Base-by-base conservation (phyloP, 2,888 invertebrate species). In the Melieria picta region DNA sequence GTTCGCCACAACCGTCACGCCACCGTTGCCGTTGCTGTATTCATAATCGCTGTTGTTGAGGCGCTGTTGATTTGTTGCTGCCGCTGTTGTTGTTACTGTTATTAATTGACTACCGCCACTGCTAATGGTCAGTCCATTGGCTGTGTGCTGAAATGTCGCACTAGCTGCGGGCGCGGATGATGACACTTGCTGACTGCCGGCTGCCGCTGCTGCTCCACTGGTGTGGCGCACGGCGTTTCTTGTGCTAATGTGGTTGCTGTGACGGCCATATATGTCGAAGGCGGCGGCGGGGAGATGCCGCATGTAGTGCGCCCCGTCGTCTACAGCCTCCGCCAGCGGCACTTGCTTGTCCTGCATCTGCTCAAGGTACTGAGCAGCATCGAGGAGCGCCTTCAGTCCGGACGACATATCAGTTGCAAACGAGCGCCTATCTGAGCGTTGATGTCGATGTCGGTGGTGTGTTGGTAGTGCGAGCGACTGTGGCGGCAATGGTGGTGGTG, bases 351-450 rank as follows among this genome's bases (percentile, higher is more conserved):
- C 77, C 77, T 85, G 86, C 76, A 83, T 84, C 81, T 82, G 80
- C 80, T 85, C 86, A 80, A 86, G 67, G 77, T 71, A 86, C 67
- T 82, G 77, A 81, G 86, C 86, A 80, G 86, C 86, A 79, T 82
- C 76, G 65, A 86, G 76, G 75, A 86, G 83, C 77, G 80, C 76
- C 72, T 80, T 80, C 75, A 86, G 79, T 73, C 80, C 80, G 76
- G 75, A 77, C 78, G 81, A 80, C 86, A 85, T 85, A 81, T 80
- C 84, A 77, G 64, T 47, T 64, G 11, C 10, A 55, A 61, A n/a
- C 13, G 30, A 30, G 30, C 30, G 30, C 30, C 30, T 30, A 30
- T 30, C 30, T 30, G 30, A 3, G 30, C 30, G 30, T 30, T 30
- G 30, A 30, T 30, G 30, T 30, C 30, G 30, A 30, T 30, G 30